A percentile compares a stretch with the other conserved stretches of the same genome.
Conservation (phyloP, 2,888 invertebrate species). For the Metalampra italica region DNA sequence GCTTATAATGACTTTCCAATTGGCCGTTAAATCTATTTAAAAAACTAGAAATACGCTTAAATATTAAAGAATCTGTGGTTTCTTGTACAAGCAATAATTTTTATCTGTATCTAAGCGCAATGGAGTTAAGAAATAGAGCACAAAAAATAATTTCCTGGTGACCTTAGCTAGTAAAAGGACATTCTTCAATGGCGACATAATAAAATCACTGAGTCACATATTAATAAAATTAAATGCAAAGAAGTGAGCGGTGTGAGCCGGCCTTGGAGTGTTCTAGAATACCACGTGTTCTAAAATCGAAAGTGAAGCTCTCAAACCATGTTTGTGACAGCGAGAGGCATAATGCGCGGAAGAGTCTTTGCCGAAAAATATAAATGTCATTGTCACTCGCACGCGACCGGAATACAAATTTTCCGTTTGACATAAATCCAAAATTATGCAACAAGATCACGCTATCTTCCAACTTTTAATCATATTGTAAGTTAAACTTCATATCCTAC, state of each 20-base stretch:
- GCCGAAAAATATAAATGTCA: neutral
- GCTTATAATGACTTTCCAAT: no score
- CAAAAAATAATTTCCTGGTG: slow-evolving; percentile 24
- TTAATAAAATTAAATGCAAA: slow-evolving; percentile 4
- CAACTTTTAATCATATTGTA: no score
- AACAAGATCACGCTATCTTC: no score
- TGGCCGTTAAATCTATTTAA: no score
- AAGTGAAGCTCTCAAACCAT: slow-evolving; percentile 11
- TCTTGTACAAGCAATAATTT: no score
- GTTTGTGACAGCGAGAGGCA: neutral
- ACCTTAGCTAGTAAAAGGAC: slow-evolving; percentile 22
- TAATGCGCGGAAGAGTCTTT: neutral
- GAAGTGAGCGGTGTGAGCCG: slow-evolving; percentile 12
- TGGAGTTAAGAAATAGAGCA: slow-evolving; percentile 1
- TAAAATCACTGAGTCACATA: slow-evolving; percentile 7
- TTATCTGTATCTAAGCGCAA: no score
- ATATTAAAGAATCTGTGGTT: no score
- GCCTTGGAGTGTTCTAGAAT: slow-evolving; percentile 20
- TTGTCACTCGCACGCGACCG: no score
- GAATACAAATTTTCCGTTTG: no score
- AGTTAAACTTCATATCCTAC: no score
- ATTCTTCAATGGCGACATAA: slow-evolving; percentile 3
- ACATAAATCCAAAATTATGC: no score
- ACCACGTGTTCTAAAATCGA: slow-evolving; percentile 14
- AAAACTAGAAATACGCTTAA: no score